Evolutionary conservation across 2,888 invertebrate species (phyloP), one percentile per base, ranked within the genome.

Genomic region (Ennomos erosarius): DNA sequence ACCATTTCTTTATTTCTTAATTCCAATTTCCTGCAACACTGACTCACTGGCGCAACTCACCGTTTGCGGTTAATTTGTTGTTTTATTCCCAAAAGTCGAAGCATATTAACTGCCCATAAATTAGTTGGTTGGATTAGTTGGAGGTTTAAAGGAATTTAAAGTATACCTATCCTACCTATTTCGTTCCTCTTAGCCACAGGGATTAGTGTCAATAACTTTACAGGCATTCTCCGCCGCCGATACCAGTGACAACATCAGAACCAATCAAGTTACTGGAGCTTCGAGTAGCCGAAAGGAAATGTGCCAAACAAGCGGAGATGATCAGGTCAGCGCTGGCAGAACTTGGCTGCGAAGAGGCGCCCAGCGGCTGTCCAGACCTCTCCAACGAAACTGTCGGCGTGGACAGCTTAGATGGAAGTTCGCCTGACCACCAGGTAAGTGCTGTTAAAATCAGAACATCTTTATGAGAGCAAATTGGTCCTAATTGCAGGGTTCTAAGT

Each of bases 321-420:
- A 97, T 97, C 68, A 95, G 96, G 74, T 94, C 95, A 45, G 97
- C 97, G n/a, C 87, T 98, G 59, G 97, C 96, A 59, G 97, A 97
- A 84, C 93, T 97, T 34, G 97, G 97, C 55, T 97, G 97, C 80
- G 97, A 97, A 84, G 97, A 97, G 88, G 94, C 96, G 59, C 97
- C 97, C 11, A 95, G 96, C 8, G 97, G 97, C 50, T 97, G 97
- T 81, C 94, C 94, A 10, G 97, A 97, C 85, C 91, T 97, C n/a
- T 97, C 97, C 77, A 93, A 94, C 9, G 97, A 97, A 87, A 93
- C 97, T 1, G 83, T 94, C 68, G 87, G 94, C 59, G 91, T 95
- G 73, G 90, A 94, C 87, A 85, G 95, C 89, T 75, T 92, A 8
- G 95, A 95, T 64, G 95, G 94, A 63, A 93, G 93, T 79, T 90